A percentile compares a stretch with the other conserved stretches of the same genome.
Evolutionary conservation across 2,113 vertebrate genomes (phyloP).

Genomic region (Tiliqua scincoides): DNA sequence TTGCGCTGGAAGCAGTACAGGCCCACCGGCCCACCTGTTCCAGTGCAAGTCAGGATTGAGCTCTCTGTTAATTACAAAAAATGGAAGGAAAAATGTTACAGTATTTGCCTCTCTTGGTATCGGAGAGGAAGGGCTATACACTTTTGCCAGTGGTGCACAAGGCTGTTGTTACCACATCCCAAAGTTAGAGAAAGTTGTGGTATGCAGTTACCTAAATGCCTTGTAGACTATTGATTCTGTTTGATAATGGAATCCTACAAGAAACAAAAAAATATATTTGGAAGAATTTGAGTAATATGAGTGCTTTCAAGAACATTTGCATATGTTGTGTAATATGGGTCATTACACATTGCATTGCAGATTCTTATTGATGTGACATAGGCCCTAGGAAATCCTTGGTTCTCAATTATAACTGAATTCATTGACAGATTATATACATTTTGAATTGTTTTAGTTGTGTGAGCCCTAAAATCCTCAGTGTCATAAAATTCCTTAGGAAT

Average conservation of each 20-base stretch:
- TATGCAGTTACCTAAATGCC: background rate
- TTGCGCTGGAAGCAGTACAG: too few relatives aligned
- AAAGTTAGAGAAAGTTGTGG: background rate
- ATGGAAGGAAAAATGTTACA: background rate
- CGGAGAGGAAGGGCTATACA: background rate
- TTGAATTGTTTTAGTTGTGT: background rate
- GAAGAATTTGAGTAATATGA: background rate
- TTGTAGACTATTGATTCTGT: background rate
- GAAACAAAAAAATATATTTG: background rate
- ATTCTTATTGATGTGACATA: background rate
- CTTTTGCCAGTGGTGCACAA: background rate
- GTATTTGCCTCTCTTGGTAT: background rate
- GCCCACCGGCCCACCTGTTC: too few relatives aligned
- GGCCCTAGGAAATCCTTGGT: background rate
- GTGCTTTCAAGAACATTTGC: background rate
- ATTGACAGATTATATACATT: background rate
- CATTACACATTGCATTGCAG: background rate
- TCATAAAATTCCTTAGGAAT: background rate
- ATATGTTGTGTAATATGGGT: background rate
- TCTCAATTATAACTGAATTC: background rate
- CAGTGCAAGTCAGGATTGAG: too few relatives aligned
- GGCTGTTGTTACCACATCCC: background rate
- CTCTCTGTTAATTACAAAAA: too few relatives aligned
- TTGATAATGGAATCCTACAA: background rate
- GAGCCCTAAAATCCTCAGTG: background rate